Conservation (phyloP, 2,113 vertebrate species). For the Mesocricetus auratus region DNA sequence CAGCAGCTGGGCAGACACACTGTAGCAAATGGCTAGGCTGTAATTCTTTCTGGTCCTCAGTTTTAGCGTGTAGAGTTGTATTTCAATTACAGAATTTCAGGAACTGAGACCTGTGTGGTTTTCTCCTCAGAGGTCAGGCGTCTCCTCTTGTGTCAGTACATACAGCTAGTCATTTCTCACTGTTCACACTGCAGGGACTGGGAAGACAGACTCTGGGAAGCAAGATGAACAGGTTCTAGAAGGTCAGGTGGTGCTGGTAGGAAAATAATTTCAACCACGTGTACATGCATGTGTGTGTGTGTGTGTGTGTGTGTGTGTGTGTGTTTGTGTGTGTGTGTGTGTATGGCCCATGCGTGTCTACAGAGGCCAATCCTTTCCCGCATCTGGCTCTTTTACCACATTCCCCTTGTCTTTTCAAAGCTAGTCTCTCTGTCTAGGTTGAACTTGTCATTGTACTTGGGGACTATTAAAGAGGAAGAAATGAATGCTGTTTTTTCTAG, state of each 20-base stretch:
- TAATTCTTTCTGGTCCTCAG: background rate
- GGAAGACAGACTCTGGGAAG: background rate
- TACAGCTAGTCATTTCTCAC: background rate
- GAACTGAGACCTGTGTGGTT: background rate
- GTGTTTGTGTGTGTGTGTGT: too few relatives aligned
- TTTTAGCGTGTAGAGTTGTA: background rate
- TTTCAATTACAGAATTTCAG: constrained; percentile 21
- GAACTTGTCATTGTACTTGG: background rate
- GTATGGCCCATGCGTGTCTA: too few relatives aligned
- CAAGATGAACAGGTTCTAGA: background rate
- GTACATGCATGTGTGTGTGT: background rate
- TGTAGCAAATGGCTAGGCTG: background rate
- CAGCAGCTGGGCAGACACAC: background rate
- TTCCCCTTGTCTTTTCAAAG: background rate
- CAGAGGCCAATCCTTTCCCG: background rate
- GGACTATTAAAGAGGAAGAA: constrained; percentile 32
- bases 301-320: too few relatives aligned
- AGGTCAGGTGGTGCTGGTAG: background rate
- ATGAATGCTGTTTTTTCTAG: background rate
- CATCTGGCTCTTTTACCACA: background rate
- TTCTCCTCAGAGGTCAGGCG: background rate
- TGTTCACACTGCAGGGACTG: background rate
- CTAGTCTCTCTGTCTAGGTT: background rate
- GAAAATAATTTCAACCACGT: background rate
- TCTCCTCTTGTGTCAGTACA: background rate